Conservation (phyloP, 1,140 invertebrate genomes). For the Zaprionus kolodkinae region DNA sequence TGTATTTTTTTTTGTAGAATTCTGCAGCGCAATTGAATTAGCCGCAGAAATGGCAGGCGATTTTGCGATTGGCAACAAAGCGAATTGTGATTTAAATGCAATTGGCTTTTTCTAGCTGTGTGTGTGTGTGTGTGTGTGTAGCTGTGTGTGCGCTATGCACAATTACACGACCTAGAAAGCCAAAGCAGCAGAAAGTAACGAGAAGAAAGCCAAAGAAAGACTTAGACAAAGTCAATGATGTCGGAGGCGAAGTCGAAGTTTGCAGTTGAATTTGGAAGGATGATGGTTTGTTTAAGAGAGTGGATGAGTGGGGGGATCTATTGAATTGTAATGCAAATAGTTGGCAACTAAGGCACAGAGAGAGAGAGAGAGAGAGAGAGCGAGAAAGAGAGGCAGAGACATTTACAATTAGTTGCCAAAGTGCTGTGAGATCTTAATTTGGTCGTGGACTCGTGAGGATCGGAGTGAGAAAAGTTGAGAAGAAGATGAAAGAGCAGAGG, state of each 20-base stretch:
- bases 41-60: constrained; percentile 54
- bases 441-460: constrained; percentile 63
- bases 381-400: constrained; percentile 64
- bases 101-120: constrained; percentile 61
- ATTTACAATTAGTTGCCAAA: constrained; percentile 79
- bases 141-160: constrained; percentile 58
- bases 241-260: constrained; percentile 22
- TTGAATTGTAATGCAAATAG: constrained; percentile 69
- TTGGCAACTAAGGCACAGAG: too few relatives aligned
- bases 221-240: constrained; percentile 28
- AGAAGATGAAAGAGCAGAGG: background rate
- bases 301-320: background rate
- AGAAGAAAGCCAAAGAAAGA: constrained; percentile 72
- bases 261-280: constrained; percentile 49
- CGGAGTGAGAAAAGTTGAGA: background rate
- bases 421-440: constrained; percentile 80
- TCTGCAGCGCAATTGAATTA: constrained; percentile 57
- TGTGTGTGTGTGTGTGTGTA: constrained; percentile 22
- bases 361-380: constrained; percentile 44
- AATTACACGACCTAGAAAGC: constrained; percentile 82
- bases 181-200: constrained; percentile 77
- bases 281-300: constrained; percentile 21
- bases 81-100: constrained; percentile 81
- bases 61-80: constrained; percentile 46
- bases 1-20: constrained; percentile 13